Evolutionary conservation across 2,888 invertebrate genomes (phyloP).

Genomic region (Hesperia comma): DNA sequence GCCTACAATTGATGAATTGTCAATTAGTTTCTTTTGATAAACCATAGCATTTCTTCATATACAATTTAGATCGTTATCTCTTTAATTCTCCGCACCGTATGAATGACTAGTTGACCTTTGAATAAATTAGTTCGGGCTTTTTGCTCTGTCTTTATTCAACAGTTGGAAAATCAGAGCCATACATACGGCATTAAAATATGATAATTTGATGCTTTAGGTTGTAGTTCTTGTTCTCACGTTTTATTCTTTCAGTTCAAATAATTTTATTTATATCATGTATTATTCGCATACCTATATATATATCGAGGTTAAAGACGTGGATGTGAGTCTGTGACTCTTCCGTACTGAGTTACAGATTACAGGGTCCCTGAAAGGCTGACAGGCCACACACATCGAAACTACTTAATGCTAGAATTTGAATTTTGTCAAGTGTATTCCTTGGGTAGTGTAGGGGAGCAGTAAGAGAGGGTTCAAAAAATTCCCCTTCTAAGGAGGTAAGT

Average conservation of each 20-base stretch:
- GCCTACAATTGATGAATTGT: constrained; percentile 32
- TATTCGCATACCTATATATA: background rate
- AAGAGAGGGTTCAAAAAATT: too few relatives aligned
- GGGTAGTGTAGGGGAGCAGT: too few relatives aligned
- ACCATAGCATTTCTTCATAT: constrained; percentile 26
- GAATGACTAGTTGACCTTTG: constrained; percentile 18
- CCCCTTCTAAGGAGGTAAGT: too few relatives aligned
- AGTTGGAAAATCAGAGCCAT: background rate
- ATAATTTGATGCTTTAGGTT: background rate
- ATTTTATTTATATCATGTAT: background rate
- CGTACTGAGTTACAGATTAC: too few relatives aligned
- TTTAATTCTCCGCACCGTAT: constrained; percentile 1
- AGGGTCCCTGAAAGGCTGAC: too few relatives aligned
- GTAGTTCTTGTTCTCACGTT: background rate
- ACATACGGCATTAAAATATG: background rate
- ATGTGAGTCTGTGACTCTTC: too few relatives aligned
- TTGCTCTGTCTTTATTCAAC: constrained; percentile 14
- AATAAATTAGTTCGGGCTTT: constrained; percentile 7
- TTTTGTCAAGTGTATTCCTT: too few relatives aligned
- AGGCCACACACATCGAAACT: too few relatives aligned
- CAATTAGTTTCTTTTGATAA: constrained; percentile 32
- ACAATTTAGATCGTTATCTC: constrained; percentile 30
- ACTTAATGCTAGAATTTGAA: too few relatives aligned
- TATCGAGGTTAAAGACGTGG: too few relatives aligned
- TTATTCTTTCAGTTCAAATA: background rate